Conservation (phyloP, 1,140 invertebrate genomes). For the Elymnias hypermnestra region DNA sequence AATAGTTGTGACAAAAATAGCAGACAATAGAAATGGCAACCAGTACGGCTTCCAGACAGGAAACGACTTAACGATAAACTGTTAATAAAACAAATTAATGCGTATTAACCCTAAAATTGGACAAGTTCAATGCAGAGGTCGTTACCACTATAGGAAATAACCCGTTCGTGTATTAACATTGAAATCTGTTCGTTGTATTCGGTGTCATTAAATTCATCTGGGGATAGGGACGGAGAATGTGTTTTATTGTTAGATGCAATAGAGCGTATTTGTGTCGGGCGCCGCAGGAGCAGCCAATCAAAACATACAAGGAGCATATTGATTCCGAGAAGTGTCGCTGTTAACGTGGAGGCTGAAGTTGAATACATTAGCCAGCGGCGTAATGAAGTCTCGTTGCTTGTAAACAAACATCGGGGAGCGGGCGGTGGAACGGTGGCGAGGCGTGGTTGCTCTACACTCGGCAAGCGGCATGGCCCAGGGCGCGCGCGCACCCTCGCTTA, state of each 20-base stretch:
- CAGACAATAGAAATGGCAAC: constrained; percentile 34
- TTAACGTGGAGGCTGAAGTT: constrained; percentile 73
- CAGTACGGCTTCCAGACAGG: constrained; percentile 44
- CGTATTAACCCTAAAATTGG: constrained; percentile 71
- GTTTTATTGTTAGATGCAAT: constrained; percentile 42
- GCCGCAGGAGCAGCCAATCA: constrained; percentile 55
- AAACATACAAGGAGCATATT: constrained; percentile 75
- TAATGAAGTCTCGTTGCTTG: constrained; percentile 74
- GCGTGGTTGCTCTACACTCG: background rate
- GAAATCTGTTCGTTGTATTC: constrained; percentile 74
- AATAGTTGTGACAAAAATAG: constrained; percentile 38
- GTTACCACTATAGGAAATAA: constrained; percentile 74
- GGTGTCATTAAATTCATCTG: constrained; percentile 60
- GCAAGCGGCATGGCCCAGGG: constrained; percentile 44
- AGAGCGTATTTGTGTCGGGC: constrained; percentile 38
- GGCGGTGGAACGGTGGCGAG: constrained; percentile 10
- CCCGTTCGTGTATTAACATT: constrained; percentile 68
- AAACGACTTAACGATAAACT: constrained; percentile 62
- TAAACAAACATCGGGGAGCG: constrained; percentile 66
- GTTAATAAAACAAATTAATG: constrained; percentile 75
- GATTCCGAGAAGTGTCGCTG: constrained; percentile 76
- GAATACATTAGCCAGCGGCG: constrained; percentile 74
- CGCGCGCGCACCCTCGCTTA: constrained; percentile 59
- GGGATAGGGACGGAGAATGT: constrained; percentile 33
- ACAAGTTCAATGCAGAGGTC: constrained; percentile 73